Evolutionary conservation across 64 coral and sea anemone genomes (phyloP), one percentile per base, ranked within the genome.

Genomic region (Porites lutea): DNA sequence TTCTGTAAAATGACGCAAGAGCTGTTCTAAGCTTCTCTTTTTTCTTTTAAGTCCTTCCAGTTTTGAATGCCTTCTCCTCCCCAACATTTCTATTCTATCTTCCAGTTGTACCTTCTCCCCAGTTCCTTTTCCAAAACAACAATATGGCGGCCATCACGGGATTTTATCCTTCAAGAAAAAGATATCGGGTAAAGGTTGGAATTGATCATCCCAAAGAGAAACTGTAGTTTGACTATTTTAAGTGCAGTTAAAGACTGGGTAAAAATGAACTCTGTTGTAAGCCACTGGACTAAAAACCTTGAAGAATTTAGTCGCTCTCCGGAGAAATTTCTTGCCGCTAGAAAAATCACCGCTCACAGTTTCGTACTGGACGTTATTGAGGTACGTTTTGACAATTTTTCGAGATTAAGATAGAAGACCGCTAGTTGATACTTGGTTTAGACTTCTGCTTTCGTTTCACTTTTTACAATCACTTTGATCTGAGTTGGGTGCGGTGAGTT

Each of bases 351-450:
- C 14, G 81, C 62, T 13, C 81, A 91, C 89, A 75, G 27, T 59
- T 91, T 91, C 13, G 45, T 91, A 3, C 65, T 91, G 47, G 89
- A 91, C 55, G 75, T 82, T 59, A 43, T 91, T 22, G 55, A 91
- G 89, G 89, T 91, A 83, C 48, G 15, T 13, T 13, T 1, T 18
- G 57, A 7, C 5, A 83, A 57, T 9, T 73, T 21, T 27, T 73
- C 9, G 8, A 9, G 70, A 13, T 73, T 27, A 46, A 21, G 1
- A 73, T 73, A 46, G 9, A 21, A 46, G 18, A 73, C 7, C 18
- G 12, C 54, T 7, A 13, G 70, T 13, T 52, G 43, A 78, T 57
- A 48, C 18, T 15, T 78, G 27, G 75, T 19, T 72, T 72, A 37
- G 27, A 37, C 27, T 37, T 37, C 27, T 37, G 27, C 27, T 37